Base-by-base conservation (phyloP, 2,113 vertebrate genomes). In the Hippolais icterina region DNA sequence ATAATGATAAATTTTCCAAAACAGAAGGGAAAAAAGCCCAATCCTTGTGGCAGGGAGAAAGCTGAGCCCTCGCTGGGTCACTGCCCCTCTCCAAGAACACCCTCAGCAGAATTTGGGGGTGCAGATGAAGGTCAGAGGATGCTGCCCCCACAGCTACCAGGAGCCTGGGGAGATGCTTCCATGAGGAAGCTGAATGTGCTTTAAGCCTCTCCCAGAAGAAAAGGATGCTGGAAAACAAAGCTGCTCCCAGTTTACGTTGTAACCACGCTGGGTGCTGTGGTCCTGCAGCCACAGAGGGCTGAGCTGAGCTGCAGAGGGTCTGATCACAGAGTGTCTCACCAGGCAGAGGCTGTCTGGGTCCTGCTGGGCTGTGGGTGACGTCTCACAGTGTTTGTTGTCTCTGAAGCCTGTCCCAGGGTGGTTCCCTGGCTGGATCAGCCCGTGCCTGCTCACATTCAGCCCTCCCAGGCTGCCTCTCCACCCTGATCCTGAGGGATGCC, bases 11-110 rank as follows among this genome's bases (percentile, higher is more conserved):
- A 35, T 37, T n/a, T 12, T 54, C 14, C 37, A 46, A 81, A 89
- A 59, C 2, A 41, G 27, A 21, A 14, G 0, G 24, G 42, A 0
- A 10, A 42, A 70, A 15, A 4, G 1, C 20, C 21, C 6, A 46
- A 0, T 24, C 20, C 20, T 20, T 46, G 10, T 23, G 20, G 14
- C 23, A 64, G 37, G 53, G 44, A 44, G 31, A 41, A 87, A 76
- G 11, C 14, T 41, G 81, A 78, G 24, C 7, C 9, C 46, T 74
- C 1, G 0, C 28, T 23, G 53, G 37, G 37, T 18, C 1, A 0
- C 46, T 78, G 74, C 33, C 21, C 75, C 28, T 46, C 57, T 70
- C n/a, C 87, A 35, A 52, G 31, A 7, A 53, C 61, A 61, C 3
- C 31, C 8, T 39, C 24, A 15, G 23, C 0, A 64, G 15, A 4